These are phyloP conservation scores for Epinephelus awoara DNA, from an alignment of 2,797 vertebrate species.

Conservation along the genomic window DNA sequence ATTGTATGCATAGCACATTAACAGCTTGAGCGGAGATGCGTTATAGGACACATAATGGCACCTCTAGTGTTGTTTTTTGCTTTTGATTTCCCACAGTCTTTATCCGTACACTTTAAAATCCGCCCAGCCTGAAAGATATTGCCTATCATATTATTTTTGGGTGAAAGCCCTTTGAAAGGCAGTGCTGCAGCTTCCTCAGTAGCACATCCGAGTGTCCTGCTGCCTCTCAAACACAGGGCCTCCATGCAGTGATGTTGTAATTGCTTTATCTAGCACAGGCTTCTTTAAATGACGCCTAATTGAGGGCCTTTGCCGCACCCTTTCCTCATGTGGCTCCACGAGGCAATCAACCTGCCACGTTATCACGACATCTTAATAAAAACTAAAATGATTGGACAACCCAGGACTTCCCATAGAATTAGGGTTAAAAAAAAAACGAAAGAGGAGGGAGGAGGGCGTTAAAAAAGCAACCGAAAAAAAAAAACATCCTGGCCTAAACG, in stretches of 20 bases:
- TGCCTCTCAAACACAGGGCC: conserved; percentile 34
- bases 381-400: conserved; percentile 82
- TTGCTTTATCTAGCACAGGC: conserved; percentile 71
- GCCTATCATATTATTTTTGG: conserved; percentile 46
- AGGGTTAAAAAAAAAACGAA: conserved; percentile 45
- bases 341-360: conserved; percentile 77
- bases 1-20: background rate
- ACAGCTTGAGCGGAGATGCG: background rate
- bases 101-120: conserved; percentile 14
- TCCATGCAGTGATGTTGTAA: conserved; percentile 60
- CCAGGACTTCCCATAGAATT: conserved; percentile 76
- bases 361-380: conserved; percentile 84
- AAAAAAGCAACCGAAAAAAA: conserved; percentile 51
- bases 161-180: conserved; percentile 29
- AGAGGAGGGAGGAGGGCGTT: background rate
- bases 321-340: conserved; percentile 80
- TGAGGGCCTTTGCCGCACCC: conserved; percentile 75
- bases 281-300: conserved; percentile 79
- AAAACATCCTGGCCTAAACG: conserved; percentile 80
- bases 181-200: conserved; percentile 44
- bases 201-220: conserved; percentile 52
- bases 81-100: conserved; percentile 33
- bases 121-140: conserved; percentile 18
- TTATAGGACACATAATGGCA: conserved; percentile 5
- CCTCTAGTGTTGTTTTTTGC: background rate